Base-by-base conservation (phyloP, 1,140 invertebrate genomes). In the Penaeus japonicus region DNA sequence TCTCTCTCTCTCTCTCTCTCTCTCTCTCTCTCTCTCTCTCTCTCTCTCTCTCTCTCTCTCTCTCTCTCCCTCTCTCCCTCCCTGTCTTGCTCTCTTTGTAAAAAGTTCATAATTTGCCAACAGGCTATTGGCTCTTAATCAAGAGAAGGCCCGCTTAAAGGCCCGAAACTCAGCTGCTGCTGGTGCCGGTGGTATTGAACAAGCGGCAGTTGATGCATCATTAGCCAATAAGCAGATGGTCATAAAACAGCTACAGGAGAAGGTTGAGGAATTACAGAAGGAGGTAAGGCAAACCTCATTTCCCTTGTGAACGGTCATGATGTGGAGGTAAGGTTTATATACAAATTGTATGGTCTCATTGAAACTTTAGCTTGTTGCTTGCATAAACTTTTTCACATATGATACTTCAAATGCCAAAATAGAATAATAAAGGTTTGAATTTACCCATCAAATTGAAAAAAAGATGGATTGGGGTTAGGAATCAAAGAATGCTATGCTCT, bases 161-260 rank as follows among this genome's bases (percentile, higher is more conserved):
- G 95, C 96, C 15, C 96, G 96, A 92, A 96, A 94, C 89, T 95
- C 95, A 91, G 91, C 94, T 18, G 95, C 95, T 89, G 91, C 93
- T 91, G 93, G 93, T 4, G 93, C 92, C n/a, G 94, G 94, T 35
- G 94, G 94, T 27, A 94, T 94, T 47, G 94, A 96, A 75, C 95
- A 95, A 90, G 94, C 95, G 2, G 95, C 95, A 91, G 93, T 95
- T 89, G 94, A 95, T 57, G 95, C 96, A 87, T 96, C 95, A 91
- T 96, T 96, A 92, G 96, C 97, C 92, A 92, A 92, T 83, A 94
- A 94, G 90, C 92, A 97, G 92, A 95, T 96, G 32, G 95, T 95
- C 4, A 94, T 99, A 7, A 97, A 97, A 91, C 97, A 98, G 92
- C 93, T 98, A 79, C 94, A 95, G 90, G 96, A 97, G 87, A 96